Conservation (phyloP, 2,113 vertebrate genomes). For the Seriola aureovittata region DNA sequence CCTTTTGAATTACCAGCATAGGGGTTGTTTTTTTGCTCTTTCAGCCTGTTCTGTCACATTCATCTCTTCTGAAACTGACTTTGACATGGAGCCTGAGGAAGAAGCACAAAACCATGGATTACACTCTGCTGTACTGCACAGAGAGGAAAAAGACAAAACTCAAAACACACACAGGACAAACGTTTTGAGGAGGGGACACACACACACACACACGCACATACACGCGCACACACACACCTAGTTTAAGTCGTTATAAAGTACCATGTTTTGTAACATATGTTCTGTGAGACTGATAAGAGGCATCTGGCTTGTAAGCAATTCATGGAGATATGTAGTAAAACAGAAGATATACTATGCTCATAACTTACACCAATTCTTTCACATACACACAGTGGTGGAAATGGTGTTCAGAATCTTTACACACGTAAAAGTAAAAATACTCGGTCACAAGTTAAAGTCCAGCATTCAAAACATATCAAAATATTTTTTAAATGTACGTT, state of each 20-base stretch:
- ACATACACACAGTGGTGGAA: background rate
- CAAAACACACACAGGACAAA: conserved; percentile 9
- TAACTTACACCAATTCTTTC: background rate
- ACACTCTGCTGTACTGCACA: conserved; percentile 51
- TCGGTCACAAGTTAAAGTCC: no score
- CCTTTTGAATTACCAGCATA: conserved; percentile 55
- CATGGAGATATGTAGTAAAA: conserved; percentile 10
- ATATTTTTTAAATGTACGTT: background rate
- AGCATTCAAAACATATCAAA: background rate
- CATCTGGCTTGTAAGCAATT: conserved; percentile 30
- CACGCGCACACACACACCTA: background rate
- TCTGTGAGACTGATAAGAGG: conserved; percentile 46
- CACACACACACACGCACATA: background rate
- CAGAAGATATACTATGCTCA: background rate
- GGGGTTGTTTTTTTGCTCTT: conserved; percentile 17
- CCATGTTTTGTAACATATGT: conserved; percentile 24
- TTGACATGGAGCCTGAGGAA: conserved; percentile 72
- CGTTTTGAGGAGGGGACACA: conserved; percentile 2
- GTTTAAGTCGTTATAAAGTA: conserved; percentile 23
- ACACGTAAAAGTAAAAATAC: background rate
- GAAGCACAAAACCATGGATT: conserved; percentile 58
- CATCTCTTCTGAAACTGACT: conserved; percentile 69
- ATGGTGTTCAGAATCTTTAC: background rate
- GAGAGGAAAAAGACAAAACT: conserved; percentile 37
- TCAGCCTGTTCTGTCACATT: conserved; percentile 65